These are phyloP conservation scores for Ectemnius cavifrons DNA, from an alignment of 2,888 invertebrate genomes.

Conservation along the genomic window DNA sequence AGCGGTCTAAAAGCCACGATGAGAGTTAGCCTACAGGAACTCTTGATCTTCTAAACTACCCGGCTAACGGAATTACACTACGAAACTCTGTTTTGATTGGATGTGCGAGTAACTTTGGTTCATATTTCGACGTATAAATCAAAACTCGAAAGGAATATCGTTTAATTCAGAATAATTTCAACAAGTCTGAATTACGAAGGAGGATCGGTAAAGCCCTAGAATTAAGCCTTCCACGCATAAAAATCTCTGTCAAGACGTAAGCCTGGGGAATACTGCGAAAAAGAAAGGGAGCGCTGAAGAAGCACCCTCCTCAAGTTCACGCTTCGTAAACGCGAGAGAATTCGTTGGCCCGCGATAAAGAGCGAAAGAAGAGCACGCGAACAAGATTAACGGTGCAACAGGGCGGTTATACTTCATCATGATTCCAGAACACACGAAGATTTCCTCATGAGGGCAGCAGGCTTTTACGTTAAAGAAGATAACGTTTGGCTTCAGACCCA, in stretches of 20 bases:
- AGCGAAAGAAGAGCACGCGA: constrained; percentile 36
- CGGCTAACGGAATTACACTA: constrained; percentile 42
- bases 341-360: constrained; percentile 41
- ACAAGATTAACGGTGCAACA: constrained; percentile 50
- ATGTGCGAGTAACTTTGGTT: constrained; percentile 38
- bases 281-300: background rate
- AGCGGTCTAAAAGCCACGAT: constrained; percentile 57
- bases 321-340: constrained; percentile 49
- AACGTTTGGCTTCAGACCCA: constrained; percentile 66
- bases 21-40: constrained; percentile 32
- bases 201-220: too few species aligned
- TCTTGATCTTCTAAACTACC: constrained; percentile 34
- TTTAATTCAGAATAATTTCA: too few species aligned
- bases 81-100: constrained; percentile 44
- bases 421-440: constrained; percentile 38
- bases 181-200: too few species aligned
- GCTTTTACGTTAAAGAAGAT: constrained; percentile 57
- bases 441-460: constrained; percentile 29
- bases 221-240: constrained; percentile 28
- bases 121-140: too few species aligned
- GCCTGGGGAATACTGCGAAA: constrained; percentile 13
- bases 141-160: too few species aligned
- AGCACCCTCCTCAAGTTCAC: constrained; percentile 32
- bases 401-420: constrained; percentile 15
- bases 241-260: constrained; percentile 26